Percentiles rank a stretch among this genome's conserved stretches.
Conservation (phyloP, 2,888 invertebrate genomes). For the Drosophila mettleri region DNA sequence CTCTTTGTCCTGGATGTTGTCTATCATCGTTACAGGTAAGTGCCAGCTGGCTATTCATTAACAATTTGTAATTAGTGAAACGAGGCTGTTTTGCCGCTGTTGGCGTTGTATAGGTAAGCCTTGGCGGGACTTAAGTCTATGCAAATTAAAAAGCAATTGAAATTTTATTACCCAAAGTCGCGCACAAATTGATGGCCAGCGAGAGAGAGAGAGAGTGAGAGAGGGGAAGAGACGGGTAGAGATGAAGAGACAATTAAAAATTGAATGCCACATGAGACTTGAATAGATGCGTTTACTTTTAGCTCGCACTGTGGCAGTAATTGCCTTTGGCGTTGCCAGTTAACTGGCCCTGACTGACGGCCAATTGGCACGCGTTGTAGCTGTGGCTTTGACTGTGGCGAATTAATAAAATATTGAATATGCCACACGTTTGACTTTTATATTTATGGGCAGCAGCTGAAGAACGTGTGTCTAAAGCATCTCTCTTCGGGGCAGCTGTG, state of each 20-base stretch:
- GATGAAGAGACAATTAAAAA: constrained; percentile 66
- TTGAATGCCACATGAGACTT: constrained; percentile 69
- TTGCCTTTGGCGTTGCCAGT: constrained; percentile 47
- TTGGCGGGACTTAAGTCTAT: constrained; percentile 59
- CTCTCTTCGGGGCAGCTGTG: not conserved
- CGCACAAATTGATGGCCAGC: constrained; percentile 64
- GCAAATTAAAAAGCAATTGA: constrained; percentile 79
- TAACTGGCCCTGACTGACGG: constrained; percentile 50
- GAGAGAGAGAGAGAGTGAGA: not conserved
- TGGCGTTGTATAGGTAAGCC: constrained; percentile 36
- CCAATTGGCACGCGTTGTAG: constrained; percentile 60
- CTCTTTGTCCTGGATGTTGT: not conserved
- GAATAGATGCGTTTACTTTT: constrained; percentile 38
- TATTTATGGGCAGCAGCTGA: constrained; percentile 57
- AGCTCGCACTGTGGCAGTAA: constrained; percentile 39
- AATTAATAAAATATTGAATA: constrained; percentile 76
- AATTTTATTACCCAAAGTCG: constrained; percentile 71
- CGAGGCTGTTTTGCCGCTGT: constrained; percentile 33
- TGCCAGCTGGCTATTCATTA: constrained; percentile 68
- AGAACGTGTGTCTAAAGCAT: constrained; percentile 35
- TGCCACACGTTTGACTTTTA: constrained; percentile 58
- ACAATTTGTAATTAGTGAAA: constrained; percentile 70
- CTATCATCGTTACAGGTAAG: constrained; percentile 63
- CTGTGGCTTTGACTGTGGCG: constrained; percentile 3
- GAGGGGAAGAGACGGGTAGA: not conserved